These are phyloP conservation scores for Drosophila gunungcola DNA, from an alignment of 1,140 invertebrate genomes.

Conservation along the genomic window DNA sequence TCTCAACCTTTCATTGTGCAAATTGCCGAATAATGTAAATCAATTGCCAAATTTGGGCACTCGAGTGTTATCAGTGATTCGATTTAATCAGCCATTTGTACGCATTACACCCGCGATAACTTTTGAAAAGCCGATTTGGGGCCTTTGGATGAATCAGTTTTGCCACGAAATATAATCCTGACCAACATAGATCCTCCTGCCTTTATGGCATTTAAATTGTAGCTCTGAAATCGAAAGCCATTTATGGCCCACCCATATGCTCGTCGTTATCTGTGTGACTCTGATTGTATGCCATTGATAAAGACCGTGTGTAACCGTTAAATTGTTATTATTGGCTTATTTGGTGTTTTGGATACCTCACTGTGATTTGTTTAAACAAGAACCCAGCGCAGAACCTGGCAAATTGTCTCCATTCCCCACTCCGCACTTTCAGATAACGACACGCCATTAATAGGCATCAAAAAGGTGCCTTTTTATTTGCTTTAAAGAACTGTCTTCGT, in stretches of 20 bases:
- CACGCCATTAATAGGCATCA: conserved; percentile 62
- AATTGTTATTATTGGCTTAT: conserved; percentile 77
- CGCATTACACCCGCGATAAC: conserved; percentile 12
- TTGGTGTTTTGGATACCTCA: conserved; percentile 40
- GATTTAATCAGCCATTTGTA: conserved; percentile 55
- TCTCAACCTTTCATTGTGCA: conserved; percentile 44
- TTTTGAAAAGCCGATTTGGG: no score
- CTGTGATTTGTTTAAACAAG: conserved; percentile 58
- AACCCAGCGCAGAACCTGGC: conserved; percentile 13
- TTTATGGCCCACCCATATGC: conserved; percentile 51
- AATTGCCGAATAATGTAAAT: conserved; percentile 72
- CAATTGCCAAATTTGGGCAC: conserved; percentile 49
- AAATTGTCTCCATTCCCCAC: conserved; percentile 47
- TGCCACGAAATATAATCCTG: conserved; percentile 1
- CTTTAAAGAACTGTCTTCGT: conserved; percentile 39
- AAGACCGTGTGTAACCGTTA: conserved; percentile 54
- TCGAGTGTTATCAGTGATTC: conserved; percentile 53
- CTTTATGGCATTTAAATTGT: conserved; percentile 6
- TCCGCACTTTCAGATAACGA: conserved; percentile 47
- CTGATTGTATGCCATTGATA: conserved; percentile 72
- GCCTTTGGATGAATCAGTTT: neutral
- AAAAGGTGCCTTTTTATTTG: conserved; percentile 66
- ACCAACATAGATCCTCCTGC: neutral
- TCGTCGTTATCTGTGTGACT: conserved; percentile 58
- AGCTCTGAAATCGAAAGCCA: conserved; percentile 28